A percentile compares a stretch with the other conserved stretches of the same genome.
Conservation (phyloP, 2,888 invertebrate species). For the Phaonia tiefii region DNA sequence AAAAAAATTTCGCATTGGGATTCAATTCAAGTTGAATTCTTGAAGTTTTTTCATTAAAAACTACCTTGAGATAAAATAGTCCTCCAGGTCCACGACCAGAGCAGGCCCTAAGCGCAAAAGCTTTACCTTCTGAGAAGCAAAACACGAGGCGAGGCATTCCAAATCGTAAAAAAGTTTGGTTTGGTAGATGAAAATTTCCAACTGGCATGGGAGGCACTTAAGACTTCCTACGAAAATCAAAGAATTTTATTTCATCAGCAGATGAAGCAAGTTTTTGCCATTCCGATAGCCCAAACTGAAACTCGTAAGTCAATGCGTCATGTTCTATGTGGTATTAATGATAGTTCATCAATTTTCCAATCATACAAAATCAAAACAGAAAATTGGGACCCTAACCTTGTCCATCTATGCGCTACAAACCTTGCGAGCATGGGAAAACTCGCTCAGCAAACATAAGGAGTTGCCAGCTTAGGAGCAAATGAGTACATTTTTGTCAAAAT, state of each 20-base stretch:
- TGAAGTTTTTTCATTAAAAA: too few relatives aligned
- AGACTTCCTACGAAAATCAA: conserved; percentile 23
- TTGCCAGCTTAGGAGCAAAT: too few relatives aligned
- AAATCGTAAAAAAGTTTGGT: conserved; percentile 32
- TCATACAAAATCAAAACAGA: too few relatives aligned
- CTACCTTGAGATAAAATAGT: too few relatives aligned
- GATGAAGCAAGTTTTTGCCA: conserved; percentile 24
- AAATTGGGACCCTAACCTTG: conserved; percentile 26
- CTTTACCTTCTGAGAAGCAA: conserved; percentile 29
- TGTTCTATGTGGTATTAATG: conserved; percentile 11
- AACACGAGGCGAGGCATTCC: conserved; percentile 30
- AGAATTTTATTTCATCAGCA: conserved; percentile 28
- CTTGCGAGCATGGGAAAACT: conserved; percentile 42
- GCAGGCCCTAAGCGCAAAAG: too few relatives aligned
- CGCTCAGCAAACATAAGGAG: conserved; percentile 24
- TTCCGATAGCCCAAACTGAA: not conserved
- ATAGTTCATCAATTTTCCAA: conserved; percentile 18
- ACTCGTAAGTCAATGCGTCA: conserved; percentile 1
- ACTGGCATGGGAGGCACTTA: conserved; percentile 18
- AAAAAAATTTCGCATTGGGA: too few relatives aligned
- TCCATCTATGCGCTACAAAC: not conserved
- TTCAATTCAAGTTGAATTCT: too few relatives aligned
- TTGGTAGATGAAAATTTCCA: conserved; percentile 31
- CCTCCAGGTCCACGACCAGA: too few relatives aligned
- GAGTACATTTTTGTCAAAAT: not conserved